Percentiles rank a stretch among this genome's conserved stretches.
These are phyloP conservation scores for Bombyx huttoni DNA, from an alignment of 2,888 invertebrate species.

Conservation along the genomic window DNA sequence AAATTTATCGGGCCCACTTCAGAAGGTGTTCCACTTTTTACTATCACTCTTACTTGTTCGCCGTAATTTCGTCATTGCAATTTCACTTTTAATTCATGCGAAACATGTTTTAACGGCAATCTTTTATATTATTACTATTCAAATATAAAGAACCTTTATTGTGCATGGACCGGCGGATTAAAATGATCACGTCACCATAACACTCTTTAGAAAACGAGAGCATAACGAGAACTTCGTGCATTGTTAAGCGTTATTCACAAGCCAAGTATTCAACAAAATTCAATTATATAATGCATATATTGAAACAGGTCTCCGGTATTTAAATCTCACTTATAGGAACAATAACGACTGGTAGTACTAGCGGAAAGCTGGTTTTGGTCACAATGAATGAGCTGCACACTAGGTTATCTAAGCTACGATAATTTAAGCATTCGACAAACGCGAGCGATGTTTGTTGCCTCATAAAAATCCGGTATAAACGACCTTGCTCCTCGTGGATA, in stretches of 20 bases:
- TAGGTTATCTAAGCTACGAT: not conserved
- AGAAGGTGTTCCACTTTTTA: not conserved
- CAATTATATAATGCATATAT: not conserved
- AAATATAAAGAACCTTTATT: not conserved
- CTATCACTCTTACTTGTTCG: not conserved
- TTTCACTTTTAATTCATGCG: not conserved
- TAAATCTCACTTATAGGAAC: not conserved
- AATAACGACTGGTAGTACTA: too few species aligned
- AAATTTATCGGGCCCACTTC: not conserved
- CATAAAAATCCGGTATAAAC: constrained; percentile 23
- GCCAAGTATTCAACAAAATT: not conserved
- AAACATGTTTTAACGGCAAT: not conserved
- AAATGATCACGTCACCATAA: constrained; percentile 3
- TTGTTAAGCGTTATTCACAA: not conserved
- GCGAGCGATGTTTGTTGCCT: not conserved
- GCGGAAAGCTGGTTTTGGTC: too few species aligned
- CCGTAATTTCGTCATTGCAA: not conserved
- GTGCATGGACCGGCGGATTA: not conserved
- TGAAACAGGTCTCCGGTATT: not conserved
- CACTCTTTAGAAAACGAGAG: constrained; percentile 6
- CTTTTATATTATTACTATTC: too few species aligned
- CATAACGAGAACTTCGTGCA: constrained; percentile 3
- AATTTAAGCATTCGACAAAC: not conserved
- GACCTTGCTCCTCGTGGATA: constrained; percentile 36
- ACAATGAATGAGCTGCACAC: too few species aligned